A percentile compares a stretch with the other conserved stretches of the same genome.
phyloP scores from a whole-genome alignment of 2,797 vertebrate species.

The Parauchenoglanis ngamensis region DNA sequence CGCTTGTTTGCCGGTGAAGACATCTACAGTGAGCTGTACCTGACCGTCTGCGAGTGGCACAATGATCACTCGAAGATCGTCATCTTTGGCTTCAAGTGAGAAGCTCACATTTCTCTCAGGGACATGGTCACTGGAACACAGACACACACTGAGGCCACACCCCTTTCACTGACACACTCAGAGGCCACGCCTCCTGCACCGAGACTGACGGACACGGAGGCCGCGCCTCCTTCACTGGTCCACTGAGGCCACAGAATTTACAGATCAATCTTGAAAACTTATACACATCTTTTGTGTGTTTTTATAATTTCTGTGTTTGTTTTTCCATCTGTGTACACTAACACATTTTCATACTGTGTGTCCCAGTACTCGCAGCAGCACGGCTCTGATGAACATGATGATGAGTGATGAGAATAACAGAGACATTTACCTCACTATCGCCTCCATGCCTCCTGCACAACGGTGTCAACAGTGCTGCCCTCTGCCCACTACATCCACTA shows the following conservation, averaged over 20 bases:
- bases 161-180: not conserved
- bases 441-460: slow-evolving; percentile 81
- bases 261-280: not conserved
- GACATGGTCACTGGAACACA: not conserved
- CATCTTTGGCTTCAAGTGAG: slow-evolving; percentile 96
- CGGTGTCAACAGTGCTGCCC: slow-evolving; percentile 81
- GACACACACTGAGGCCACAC: not conserved
- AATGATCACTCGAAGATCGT: slow-evolving; percentile 91
- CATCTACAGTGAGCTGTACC: slow-evolving; percentile 92
- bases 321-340: not conserved
- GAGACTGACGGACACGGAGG: not conserved
- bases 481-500: slow-evolving; percentile 67
- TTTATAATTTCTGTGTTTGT: not conserved
- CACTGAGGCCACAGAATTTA: not conserved
- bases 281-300: not conserved
- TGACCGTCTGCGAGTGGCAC: slow-evolving; percentile 95
- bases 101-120: not conserved
- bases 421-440: slow-evolving; percentile 90
- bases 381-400: slow-evolving; percentile 87
- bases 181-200: not conserved
- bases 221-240: no score
- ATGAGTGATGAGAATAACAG: slow-evolving; percentile 94
- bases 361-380: slow-evolving; percentile 85
- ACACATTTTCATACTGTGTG: not conserved
- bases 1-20: slow-evolving; percentile 90